Base-by-base conservation (phyloP, 2,888 invertebrate genomes). In the Octonoba sinensis region DNA sequence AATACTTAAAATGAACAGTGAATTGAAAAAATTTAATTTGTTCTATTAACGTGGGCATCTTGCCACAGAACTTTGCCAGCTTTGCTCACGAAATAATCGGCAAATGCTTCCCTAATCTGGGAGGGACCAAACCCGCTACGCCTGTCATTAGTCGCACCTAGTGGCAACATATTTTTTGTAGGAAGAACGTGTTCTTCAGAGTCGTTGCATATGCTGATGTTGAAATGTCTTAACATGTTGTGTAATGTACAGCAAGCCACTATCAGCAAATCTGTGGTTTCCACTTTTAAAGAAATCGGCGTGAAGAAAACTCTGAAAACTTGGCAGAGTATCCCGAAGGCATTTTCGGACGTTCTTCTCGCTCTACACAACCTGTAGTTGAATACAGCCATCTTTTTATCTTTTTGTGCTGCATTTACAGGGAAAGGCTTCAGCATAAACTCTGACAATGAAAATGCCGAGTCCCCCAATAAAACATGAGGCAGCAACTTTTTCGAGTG, bases 381-480 rank as follows among this genome's bases (percentile, higher is more conserved):
- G n/a, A 54, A 57, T 3, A 57, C 67, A 1, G 18, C 44, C 20
- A 56, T 69, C 36, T 16, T 59, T 18, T 66, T 56, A 11, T 57
- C 59, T 3, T 67, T 56, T n/a, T 36, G 20, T 15, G 57, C 49
- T 27, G 4, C 20, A 18, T 13, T 44, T 27, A 51, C 24, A 20
- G 46, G 15, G n/a, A 59, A 76, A 6, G 60, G 75, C 24, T 54
- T 72, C 59, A 66, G 60, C 22, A 73, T 24, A 24, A 22, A 46
- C 1, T 27, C 36, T 13, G 24, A 27, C 24, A 73, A 51, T 20
- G 66, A 27, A 51, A 74, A 81, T 12, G 73, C 81, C 27, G 78
- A 66, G 51, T 59, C 81, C 24, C 62, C 81, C 15, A 73, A 16
- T n/a, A 81, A n/a, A 46, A 74, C 47, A 3, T 59, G 62, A 44